Evolutionary conservation across 2,888 invertebrate genomes (phyloP), one percentile per base, ranked within the genome.

Genomic region (Strigamia maritima): DNA sequence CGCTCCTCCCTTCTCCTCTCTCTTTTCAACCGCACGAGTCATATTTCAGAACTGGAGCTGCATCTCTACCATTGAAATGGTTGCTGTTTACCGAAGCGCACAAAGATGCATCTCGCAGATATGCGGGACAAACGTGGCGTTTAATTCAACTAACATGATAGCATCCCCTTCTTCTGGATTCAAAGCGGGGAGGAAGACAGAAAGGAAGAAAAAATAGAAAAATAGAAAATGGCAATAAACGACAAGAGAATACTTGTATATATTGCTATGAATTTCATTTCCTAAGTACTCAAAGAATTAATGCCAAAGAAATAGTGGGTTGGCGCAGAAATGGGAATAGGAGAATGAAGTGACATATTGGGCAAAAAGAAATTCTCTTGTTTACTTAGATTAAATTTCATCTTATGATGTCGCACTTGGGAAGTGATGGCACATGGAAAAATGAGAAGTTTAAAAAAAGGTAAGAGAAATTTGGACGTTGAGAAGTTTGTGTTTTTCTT

Each of bases 101-200:
- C 3, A 7, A 70, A 70, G 22, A 70, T 70, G 70, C 70, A 70
- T 70, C 70, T 24, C 70, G 28, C 70, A 24, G 70, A 70, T 70
- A 70, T 70, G 24, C 22, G 70, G 70, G 44, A 26, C 28, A 70
- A 70, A 70, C 70, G 70, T 70, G 70, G 70, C 70, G 70, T 70
- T 70, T 70, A 70, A 70, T 70, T 70, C 70, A 70, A 70, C 70
- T 70, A 70, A 70, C 70, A 28, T 70, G 70, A 70, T 70, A 14
- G 70, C 14, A 6, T 28, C 19, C 70, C 70, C 70, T 16, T 70
- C 14, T 14, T 19, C 70, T 70, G 44, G 16, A 44, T 44, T 12
- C 44, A 16, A 44, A 44, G 44, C 44, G 12, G 44, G 44, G 12
- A 35, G 35, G n/a, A n/a, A n/a, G n/a, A n/a, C n/a, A n/a, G 35